Evolutionary conservation across 1,140 invertebrate genomes (phyloP), one percentile per base, ranked within the genome.

Genomic region (Drosophila mojavensis): DNA sequence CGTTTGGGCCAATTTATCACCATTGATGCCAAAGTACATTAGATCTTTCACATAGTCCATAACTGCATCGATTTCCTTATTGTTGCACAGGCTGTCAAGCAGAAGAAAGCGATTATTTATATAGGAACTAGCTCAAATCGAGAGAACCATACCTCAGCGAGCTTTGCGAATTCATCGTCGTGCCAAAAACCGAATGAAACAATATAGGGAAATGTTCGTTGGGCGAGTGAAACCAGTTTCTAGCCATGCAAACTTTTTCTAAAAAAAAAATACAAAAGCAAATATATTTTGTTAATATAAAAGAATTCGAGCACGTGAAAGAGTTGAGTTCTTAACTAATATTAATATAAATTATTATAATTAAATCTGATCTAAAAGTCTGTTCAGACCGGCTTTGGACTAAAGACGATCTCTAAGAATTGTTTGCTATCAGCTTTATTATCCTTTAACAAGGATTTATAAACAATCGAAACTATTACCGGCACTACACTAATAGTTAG

Each of bases 171-270:
- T 84, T 76, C 56, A 50, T 70, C 1, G 64, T 58, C 10, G 64
- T 67, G 10, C 95, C 95, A 70, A 92, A 78, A 11, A 96, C 91
- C 6, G 94, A 94, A 90, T 96, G 94, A 78, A 96, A 96, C 53
- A 96, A 92, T 1, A 96, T 82, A 3, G 96, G 95, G 65, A 94
- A 94, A 0, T 93, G 84, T 59, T 92, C 90, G 24, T 92, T 93
- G 17, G 74, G 72, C 11, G 93, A 81, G 63, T 85, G 41, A 48
- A 70, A 47, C 93, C 93, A 94, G 36, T 91, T 61, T 33, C 85
- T 73, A 15, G 84, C 91, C 5, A 76, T 55, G n/a, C 61, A 54
- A 2, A 82, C 85, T 24, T 60, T 71, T n/a, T 54, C 86, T 90
- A 15, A 5, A 6, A 17, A 53, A 43, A 39, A 6, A 13, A 10